Evolutionary conservation across 2,888 invertebrate genomes (phyloP), one percentile per base, ranked within the genome.

Genomic region (Pilophorus perplexus): DNA sequence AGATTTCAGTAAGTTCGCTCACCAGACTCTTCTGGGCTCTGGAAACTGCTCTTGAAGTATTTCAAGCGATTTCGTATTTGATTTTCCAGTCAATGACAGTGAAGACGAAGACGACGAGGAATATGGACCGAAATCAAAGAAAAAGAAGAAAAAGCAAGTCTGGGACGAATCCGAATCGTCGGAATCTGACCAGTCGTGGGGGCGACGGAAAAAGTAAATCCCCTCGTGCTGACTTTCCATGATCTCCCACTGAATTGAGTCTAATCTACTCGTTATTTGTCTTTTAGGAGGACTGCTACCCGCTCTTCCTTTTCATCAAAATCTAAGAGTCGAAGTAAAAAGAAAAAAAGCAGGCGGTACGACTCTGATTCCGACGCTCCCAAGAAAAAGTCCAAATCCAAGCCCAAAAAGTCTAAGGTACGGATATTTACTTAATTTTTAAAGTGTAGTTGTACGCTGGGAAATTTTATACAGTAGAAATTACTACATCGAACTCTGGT

Each of bases 141-240:
- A 82, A 73, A 84, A 52, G 16, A 54, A 42, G 33, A 54, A 84
- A 69, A 80, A 82, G 0, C 79, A 80, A 66, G 52, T 57, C 5
- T 84, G 83, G 79, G 82, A 81, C 25, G 84, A 84, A 62, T 82
- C 82, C 57, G 84, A 84, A 44, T 85, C 71, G 16, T 55, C 65
- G 64, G 69, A 69, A 33, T 68, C 67, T 42, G 71, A 71, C 40
- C 65, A 60, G 1, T 68, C 69, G 3, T 69, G 71, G 67, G 68
- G 71, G 18, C 46, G 59, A 37, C 48, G 68, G 55, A 69, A 68
- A 66, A 68, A 69, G 71, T 71, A 38, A 66, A 60, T 60, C 22
- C n/a, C 3, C 20, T 23, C 18, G 10, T 23, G n/a, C 22, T n/a
- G n/a, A n/a, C 12, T 23, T 12, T 25, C 18, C 2, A 44, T 44